Conservation (phyloP, 2,113 vertebrate genomes). For the Centropus bengalensis region DNA sequence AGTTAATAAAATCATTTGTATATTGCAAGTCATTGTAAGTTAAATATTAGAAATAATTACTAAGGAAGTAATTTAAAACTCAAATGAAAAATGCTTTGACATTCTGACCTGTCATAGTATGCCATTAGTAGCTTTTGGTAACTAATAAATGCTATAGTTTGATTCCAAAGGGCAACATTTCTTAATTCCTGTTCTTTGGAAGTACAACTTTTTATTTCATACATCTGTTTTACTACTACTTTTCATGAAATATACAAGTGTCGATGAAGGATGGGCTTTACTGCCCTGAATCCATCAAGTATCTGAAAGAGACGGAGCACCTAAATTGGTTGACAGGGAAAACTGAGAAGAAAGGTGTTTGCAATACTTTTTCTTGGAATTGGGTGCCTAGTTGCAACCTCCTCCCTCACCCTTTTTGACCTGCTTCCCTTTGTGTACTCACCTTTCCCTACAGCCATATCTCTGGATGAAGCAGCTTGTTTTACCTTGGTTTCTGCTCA, state of each 20-base stretch:
- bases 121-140: not conserved
- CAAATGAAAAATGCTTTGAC: not conserved
- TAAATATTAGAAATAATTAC: not conserved
- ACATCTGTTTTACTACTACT: not conserved
- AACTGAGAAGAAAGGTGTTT: not conserved
- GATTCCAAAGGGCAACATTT: not conserved
- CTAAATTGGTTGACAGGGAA: not conserved
- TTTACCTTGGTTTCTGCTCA: not conserved
- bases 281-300: not conserved
- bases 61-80: not conserved
- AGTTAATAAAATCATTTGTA: not conserved
- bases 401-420: not conserved
- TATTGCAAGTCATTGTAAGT: not conserved
- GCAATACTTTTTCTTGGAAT: not conserved
- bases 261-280: not conserved
- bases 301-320: not conserved
- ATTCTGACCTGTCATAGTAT: not conserved
- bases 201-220: not conserved
- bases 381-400: not conserved
- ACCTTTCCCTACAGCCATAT: not conserved
- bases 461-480: not conserved
- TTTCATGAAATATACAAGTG: not conserved
- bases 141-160: not conserved
- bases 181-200: not conserved
- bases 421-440: fast-evolving